Conservation (phyloP, 2,888 invertebrate species). For the Lasioglossum pauxillum region DNA sequence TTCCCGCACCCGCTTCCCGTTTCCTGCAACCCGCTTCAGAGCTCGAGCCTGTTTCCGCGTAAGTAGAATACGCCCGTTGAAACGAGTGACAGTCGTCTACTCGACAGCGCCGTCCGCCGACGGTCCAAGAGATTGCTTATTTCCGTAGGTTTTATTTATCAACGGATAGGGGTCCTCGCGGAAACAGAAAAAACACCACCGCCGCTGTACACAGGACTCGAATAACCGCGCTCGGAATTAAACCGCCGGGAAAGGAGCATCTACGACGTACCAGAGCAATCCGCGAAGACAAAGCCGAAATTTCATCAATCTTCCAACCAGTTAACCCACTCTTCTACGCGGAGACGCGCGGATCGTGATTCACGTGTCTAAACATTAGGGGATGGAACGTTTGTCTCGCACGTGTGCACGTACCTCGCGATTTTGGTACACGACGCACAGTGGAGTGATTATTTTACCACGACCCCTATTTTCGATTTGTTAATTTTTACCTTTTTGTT, state of each 20-base stretch:
- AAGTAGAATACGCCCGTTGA: conserved; percentile 8
- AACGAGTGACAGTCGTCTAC: background rate
- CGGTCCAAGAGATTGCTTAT: conserved; percentile 26
- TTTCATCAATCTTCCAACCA: conserved; percentile 22
- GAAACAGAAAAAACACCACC: background rate
- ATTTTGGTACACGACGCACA: too few species aligned
- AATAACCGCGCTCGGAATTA: background rate
- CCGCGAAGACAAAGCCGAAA: conserved; percentile 9
- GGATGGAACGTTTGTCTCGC: background rate
- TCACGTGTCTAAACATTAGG: too few species aligned
- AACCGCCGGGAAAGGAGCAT: background rate
- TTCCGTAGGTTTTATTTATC: conserved; percentile 16
- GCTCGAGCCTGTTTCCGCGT: background rate
- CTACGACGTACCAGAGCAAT: background rate
- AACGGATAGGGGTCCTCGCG: conserved; percentile 1
- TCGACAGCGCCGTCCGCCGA: background rate
- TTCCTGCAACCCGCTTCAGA: background rate
- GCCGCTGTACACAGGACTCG: background rate
- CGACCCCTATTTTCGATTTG: too few species aligned
- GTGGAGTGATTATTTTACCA: too few species aligned
- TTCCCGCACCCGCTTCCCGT: background rate
- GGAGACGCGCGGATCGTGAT: too few species aligned
- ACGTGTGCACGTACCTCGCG: too few species aligned
- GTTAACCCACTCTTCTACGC: background rate
- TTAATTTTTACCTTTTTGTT: too few species aligned